Evolutionary conservation across 1,140 invertebrate genomes (phyloP), one percentile per base, ranked within the genome.

Genomic region (Solenopsis invicta): DNA sequence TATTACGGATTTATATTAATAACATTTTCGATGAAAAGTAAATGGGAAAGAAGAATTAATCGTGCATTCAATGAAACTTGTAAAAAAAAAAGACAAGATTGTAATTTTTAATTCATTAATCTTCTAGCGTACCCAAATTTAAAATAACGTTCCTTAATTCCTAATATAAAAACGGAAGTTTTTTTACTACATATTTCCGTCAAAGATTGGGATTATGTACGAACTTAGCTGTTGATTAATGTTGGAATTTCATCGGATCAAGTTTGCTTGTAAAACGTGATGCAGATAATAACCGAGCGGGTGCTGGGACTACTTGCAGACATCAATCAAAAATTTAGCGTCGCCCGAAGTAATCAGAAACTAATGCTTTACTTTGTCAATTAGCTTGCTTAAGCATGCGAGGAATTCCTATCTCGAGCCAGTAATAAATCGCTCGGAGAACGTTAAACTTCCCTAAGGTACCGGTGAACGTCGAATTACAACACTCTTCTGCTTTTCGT

Each of bases 361-460:
- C 59, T 78, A 78, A 78, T 78, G 76, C 76, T 78, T 77, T 77
- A 77, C 75, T 77, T 64, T 78, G 76, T 78, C 76, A 66, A 78
- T 78, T 78, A 78, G 61, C 76, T 64, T 78, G 76, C 61, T 78
- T 66, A 78, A 78, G 59, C 41, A 78, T 78, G 76, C 61, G 59
- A 78, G 24, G 76, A 78, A 78, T 78, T 78, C 41, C 59, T 64
- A 77, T 78, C 29, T 78, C 45, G 29, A 66, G 41, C 24, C 41
- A 45, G 76, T 78, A 78, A 78, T 78, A 78, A 78, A 78, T 78
- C 59, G 75, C 24, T 77, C 59, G 59, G 24, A 78, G 45, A 78
- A 66, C 41, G 24, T 48, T 78, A 66, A 78, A 78, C 61, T 78
- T 66, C 37, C 61, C 76, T 8, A 48, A 29, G 21, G 41, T 62